A percentile compares a stretch with the other conserved stretches of the same genome.
Evolutionary conservation across 2,113 vertebrate species (phyloP).

Genomic region (Serinus canaria): DNA sequence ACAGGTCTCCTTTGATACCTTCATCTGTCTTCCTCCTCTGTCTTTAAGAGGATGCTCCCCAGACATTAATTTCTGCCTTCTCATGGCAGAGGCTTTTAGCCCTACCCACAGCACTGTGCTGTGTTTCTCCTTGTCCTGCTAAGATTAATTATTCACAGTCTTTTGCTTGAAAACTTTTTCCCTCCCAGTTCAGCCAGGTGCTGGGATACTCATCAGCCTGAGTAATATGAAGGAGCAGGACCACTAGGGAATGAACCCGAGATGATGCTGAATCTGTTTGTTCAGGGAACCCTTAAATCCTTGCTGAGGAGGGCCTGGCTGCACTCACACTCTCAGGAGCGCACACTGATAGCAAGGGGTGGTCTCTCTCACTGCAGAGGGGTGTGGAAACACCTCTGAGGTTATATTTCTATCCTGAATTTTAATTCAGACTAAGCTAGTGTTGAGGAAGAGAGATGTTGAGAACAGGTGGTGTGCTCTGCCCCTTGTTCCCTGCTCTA

Average conservation of each 20-base stretch:
- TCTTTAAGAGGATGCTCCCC: neutral
- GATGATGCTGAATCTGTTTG: neutral
- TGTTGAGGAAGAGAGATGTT: neutral
- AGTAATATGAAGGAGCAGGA: neutral
- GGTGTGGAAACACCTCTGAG: neutral
- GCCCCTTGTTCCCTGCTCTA: neutral
- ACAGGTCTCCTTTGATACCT: neutral
- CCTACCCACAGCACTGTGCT: neutral
- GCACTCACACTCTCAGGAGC: neutral
- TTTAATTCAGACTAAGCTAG: neutral
- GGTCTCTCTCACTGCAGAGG: neutral
- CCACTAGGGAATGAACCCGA: neutral
- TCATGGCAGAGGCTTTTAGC: neutral
- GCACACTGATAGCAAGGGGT: neutral
- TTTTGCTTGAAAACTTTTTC: neutral
- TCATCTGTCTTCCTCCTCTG: neutral
- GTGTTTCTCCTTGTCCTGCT: neutral
- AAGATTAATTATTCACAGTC: neutral
- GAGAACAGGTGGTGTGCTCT: neutral
- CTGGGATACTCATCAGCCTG: accelerated
- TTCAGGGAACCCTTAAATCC: neutral
- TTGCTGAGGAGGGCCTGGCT: neutral
- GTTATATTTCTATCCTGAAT: neutral
- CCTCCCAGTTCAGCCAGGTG: neutral
- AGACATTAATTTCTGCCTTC: neutral